Evolutionary conservation across 2,113 vertebrate genomes (phyloP).

Genomic region (Mus musculus): GRCm39 chr8:74435501-74436000

Average conservation of each 20-base stretch:
- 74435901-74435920: not conserved
- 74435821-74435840: not conserved
- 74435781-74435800: not conserved
- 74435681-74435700: not conserved
- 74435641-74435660: not conserved
- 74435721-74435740: not conserved
- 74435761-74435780: not conserved
- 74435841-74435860: not conserved
- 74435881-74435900: not conserved
- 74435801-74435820: not conserved
- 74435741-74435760: not conserved
- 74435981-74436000: not conserved
- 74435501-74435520: not conserved
- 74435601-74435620: not conserved
- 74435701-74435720: not conserved
- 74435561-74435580: too few relatives aligned
- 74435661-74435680: not conserved
- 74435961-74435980: not conserved
- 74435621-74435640: not conserved
- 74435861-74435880: not conserved
- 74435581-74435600: not conserved
- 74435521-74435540: not conserved
- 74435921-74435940: not conserved
- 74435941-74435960: not conserved
- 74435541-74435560: not conserved